Conservation (phyloP, 2,113 vertebrate species). For the Anthoscopus minutus region DNA sequence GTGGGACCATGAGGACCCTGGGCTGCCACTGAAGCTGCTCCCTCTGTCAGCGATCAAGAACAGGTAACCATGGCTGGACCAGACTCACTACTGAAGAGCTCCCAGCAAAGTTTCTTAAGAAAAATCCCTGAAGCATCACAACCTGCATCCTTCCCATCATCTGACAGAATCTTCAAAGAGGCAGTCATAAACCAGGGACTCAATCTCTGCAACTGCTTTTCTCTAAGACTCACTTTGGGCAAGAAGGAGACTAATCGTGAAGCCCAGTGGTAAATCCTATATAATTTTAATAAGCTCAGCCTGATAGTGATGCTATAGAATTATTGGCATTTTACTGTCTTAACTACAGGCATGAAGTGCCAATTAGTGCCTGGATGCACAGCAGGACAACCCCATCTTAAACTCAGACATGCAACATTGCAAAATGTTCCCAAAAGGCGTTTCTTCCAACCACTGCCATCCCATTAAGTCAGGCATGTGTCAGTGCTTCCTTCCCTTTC, state of each 20-base stretch:
- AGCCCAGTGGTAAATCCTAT: background rate
- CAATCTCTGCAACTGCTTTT: background rate
- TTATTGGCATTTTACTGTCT: constrained; percentile 33
- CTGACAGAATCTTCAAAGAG: background rate
- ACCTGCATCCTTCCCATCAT: background rate
- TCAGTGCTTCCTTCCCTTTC: background rate
- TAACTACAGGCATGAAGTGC: constrained; percentile 16
- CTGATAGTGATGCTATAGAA: background rate
- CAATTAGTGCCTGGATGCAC: background rate
- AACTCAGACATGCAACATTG: background rate
- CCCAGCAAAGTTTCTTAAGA: background rate
- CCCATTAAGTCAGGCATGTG: background rate
- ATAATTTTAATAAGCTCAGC: constrained; percentile 19
- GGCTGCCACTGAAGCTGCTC: background rate
- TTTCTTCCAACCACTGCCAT: background rate
- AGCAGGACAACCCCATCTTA: background rate
- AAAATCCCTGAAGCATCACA: background rate
- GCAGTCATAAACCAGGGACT: background rate
- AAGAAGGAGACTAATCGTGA: background rate
- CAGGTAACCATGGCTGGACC: background rate
- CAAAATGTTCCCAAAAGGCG: fast-evolving
- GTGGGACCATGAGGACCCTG: background rate
- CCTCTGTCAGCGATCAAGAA: background rate
- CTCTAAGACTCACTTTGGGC: background rate
- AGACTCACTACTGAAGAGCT: background rate